Base-by-base conservation (phyloP, 2,888 invertebrate species). In the Trissolcus japonicus region DNA sequence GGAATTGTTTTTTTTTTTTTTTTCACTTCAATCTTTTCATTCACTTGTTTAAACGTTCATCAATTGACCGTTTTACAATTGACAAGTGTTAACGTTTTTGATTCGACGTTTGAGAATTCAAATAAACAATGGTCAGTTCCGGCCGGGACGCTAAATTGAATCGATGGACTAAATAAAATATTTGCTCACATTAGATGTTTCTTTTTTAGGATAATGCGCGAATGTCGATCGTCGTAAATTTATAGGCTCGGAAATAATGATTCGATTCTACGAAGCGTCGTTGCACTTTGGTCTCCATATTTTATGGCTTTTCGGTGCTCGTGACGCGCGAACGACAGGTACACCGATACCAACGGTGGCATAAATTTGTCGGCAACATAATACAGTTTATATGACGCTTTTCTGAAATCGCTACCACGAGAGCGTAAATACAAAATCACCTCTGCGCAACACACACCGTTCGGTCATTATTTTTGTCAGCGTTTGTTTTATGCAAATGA, bases 321-420 rank as follows among this genome's bases (percentile, higher is more conserved):
- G 73, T 68, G 68, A 63, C 65, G 73, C 68, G 55, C 68, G 55
- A 68, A 72, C 60, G 65, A 73, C 73, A 65, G 76, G 55, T 72
- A 71, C 62, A 61, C 56, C 60, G 66, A 61, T 71, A 67, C 50
- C 76, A 41, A 66, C 46, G 56, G 35, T 41, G 40, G 77, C 51
- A 73, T 68, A 71, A 76, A 77, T 77, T 77, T 66, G 48, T 51
- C 40, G 35, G 19, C 50, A 50, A 16, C 53, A 48, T 76, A 76
- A 76, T 76, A 76, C 50, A 66, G 41, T 71, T 62, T 66, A 65
- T 56, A 65, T 35, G 35, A 35, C 35, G 35, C 35, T 7, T 35
- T 35, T 35, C 35, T 35, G 35, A 35, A 35, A 46, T 16, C 46
- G 46, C 46, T 46, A 46, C n/a, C 16, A 46, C 46, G 46, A n/a